phyloP scores from a whole-genome alignment of 2,888 invertebrate genomes.

The Synanthedon andrenaeformis region DNA sequence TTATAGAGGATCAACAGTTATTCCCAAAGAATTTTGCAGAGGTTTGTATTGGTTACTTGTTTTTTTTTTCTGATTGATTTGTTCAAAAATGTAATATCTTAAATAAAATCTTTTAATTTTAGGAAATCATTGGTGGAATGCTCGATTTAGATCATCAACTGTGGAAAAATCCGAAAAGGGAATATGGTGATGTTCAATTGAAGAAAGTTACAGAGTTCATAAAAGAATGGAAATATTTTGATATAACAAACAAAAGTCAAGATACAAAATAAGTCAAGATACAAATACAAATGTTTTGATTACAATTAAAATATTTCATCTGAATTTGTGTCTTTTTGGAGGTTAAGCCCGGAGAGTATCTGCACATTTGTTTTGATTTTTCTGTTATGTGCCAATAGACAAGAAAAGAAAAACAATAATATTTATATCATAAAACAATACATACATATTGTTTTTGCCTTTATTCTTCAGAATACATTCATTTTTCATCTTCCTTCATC shows the following conservation, averaged over 20 bases:
- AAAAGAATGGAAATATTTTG: constrained; percentile 77
- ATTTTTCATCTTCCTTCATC: constrained; percentile 65
- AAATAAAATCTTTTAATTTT: constrained; percentile 13
- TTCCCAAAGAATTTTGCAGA: constrained; percentile 93
- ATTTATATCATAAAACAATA: no score
- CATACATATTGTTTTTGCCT: no score
- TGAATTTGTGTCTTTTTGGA: background rate
- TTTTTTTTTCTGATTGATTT: background rate
- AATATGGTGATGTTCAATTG: constrained; percentile 80
- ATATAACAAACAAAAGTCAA: constrained; percentile 52
- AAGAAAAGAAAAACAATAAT: no score
- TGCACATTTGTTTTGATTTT: no score
- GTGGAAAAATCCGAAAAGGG: constrained; percentile 87
- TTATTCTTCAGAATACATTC: background rate
- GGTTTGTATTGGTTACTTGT: constrained; percentile 48
- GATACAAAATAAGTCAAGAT: constrained; percentile 12
- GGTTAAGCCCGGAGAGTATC: no score
- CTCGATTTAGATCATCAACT: constrained; percentile 85
- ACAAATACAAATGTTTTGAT: constrained; percentile 8
- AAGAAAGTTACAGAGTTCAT: constrained; percentile 81
- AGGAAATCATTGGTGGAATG: constrained; percentile 96
- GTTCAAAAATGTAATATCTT: background rate
- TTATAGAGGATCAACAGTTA: constrained; percentile 91
- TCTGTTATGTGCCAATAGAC: no score
- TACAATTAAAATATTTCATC: background rate